Percentiles rank a stretch among this genome's conserved stretches.
These are phyloP conservation scores for Numenius arquata DNA, from an alignment of 2,113 vertebrate species.

Conservation along the genomic window DNA sequence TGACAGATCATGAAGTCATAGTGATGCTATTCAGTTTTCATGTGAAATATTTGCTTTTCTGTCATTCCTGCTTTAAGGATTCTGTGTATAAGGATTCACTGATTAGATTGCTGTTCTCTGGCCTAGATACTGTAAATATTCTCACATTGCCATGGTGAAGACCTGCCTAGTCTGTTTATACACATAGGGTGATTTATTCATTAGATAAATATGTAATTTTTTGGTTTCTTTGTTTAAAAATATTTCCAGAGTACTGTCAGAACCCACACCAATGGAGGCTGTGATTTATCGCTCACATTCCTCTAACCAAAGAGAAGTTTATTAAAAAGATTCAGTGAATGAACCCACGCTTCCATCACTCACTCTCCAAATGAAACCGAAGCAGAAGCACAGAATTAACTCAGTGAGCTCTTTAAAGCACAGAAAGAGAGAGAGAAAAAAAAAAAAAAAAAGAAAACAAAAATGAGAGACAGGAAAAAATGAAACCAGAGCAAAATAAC, in stretches of 20 bases:
- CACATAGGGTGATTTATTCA: conserved; percentile 28
- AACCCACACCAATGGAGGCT: neutral
- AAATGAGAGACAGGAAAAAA: neutral
- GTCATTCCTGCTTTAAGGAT: neutral
- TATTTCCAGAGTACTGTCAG: neutral
- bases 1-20: neutral
- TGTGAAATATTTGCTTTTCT: neutral
- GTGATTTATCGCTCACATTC: conserved; percentile 16
- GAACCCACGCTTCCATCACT: neutral
- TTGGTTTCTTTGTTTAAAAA: conserved; percentile 26
- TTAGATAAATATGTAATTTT: conserved; percentile 4
- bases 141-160: neutral
- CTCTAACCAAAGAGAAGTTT: neutral
- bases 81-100: neutral
- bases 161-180: neutral
- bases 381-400: neutral
- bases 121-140: conserved; percentile 7
- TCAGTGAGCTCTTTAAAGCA: neutral
- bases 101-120: neutral
- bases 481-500: neutral
- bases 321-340: neutral
- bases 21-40: neutral
- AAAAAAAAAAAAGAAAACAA: neutral
- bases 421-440: neutral
- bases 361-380: neutral